Percentiles rank a stretch among this genome's conserved stretches.
Conservation (phyloP, 2,797 vertebrate genomes). For the Takifugu rubripes region DNA sequence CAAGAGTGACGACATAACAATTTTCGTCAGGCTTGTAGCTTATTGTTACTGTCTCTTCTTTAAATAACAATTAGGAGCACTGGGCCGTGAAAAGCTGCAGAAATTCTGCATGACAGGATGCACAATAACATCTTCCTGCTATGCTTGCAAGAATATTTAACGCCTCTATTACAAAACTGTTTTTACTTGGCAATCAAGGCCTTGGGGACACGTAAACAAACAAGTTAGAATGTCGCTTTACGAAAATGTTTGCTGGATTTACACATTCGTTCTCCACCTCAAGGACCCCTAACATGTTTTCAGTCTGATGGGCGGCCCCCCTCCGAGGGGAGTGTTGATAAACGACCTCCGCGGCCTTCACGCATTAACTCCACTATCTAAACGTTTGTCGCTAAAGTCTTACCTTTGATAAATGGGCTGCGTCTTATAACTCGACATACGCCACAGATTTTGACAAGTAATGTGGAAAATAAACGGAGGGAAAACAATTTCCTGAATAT, state of each 20-base stretch:
- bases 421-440: background rate
- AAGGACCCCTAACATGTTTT: constrained; percentile 63
- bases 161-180: background rate
- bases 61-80: no score
- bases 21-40: no score
- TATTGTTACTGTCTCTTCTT: no score
- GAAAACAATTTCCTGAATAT: constrained; percentile 45
- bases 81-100: background rate
- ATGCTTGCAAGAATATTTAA: background rate
- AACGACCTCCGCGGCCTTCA: constrained; percentile 65
- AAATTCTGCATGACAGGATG: constrained; percentile 1
- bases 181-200: background rate
- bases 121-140: background rate
- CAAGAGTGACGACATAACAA: no score
- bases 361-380: background rate
- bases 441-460: background rate
- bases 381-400: background rate
- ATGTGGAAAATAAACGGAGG: constrained; percentile 7
- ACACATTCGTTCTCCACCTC: constrained; percentile 55
- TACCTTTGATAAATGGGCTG: constrained; percentile 26
- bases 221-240: background rate
- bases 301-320: constrained; percentile 47
- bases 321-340: constrained; percentile 77
- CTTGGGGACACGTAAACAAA: background rate
- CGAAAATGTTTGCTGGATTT: constrained; percentile 1